These are phyloP conservation scores for Melikaiella ostensackeni DNA, from an alignment of 2,888 invertebrate species.

Conservation along the genomic window DNA sequence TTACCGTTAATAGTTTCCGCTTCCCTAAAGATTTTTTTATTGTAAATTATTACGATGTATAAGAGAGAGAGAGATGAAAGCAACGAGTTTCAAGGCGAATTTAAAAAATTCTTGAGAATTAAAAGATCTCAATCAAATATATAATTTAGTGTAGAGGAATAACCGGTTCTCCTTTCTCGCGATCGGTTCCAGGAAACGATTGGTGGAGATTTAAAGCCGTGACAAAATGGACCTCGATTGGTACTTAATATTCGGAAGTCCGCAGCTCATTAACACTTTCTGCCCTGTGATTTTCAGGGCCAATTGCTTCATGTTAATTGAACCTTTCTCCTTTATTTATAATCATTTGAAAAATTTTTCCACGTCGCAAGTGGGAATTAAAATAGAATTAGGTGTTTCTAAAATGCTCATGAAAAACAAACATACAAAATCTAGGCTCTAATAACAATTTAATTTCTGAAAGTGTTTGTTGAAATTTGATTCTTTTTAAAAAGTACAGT, in stretches of 20 bases:
- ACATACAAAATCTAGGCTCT: no score
- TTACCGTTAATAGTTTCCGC: slow-evolving; percentile 4
- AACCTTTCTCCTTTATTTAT: background rate
- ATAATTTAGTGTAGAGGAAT: background rate
- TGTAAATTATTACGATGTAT: background rate
- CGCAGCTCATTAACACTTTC: slow-evolving; percentile 34
- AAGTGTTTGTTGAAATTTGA: no score
- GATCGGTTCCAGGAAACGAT: slow-evolving; percentile 22
- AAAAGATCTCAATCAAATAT: slow-evolving; percentile 15
- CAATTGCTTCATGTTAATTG: background rate
- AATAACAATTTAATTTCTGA: no score
- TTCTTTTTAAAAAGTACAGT: no score
- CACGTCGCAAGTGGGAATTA: background rate
- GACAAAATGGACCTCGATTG: slow-evolving; percentile 27
- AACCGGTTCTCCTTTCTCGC: slow-evolving; percentile 17
- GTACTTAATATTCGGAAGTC: slow-evolving; percentile 38
- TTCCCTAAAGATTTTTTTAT: background rate
- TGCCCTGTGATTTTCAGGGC: slow-evolving; percentile 15
- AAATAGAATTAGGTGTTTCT: no score
- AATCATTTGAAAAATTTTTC: background rate
- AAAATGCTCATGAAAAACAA: no score
- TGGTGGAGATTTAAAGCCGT: slow-evolving; percentile 10
- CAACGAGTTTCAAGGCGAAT: background rate
- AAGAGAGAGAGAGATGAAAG: background rate
- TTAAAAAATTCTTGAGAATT: background rate